Base-by-base conservation (phyloP, 2,888 invertebrate species). In the Eupelmus urozonus region DNA sequence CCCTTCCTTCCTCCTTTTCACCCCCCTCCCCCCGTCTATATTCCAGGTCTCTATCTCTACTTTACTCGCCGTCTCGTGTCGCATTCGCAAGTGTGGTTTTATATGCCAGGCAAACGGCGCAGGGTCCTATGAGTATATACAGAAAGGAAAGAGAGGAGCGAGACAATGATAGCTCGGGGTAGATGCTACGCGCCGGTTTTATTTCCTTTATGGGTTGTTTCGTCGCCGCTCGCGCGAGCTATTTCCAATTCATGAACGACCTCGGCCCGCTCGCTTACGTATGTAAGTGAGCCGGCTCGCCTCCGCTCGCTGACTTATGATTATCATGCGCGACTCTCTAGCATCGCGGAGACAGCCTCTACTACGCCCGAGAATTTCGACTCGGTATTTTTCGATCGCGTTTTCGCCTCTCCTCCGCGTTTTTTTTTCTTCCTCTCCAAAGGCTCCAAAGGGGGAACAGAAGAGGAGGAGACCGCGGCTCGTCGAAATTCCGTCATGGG, bases 221-320 rank as follows among this genome's bases (percentile, higher is more conserved):
- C 85, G 85, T 85, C 84, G 85, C 83, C 84, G 82, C 82, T 53
- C 53, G 45, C 83, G 82, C 84, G 82, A 84, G 84, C 83, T 85
- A 88, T 88, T 88, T 88, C 86, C 87, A 88, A 88, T 88, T 88
- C 88, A 88, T 87, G 87, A 87, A 87, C 85, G 87, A 87, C 84
- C 84, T 81, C 82, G 67, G 42, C 51, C 34, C 55, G 18, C 66
- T 18, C 49, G 42, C 51, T 62, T 82, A 79, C 69, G 79, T 80
- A 81, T 80, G 80, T 80, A 82, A 82, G 80, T 78, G 81, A 76
- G 23, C 42, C n/a, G n/a, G n/a, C 71, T 55, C 53, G 74, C 76
- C 55, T 20, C 67, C 67, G 55, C 53, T 16, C 20, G 53, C 57
- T 79, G 76, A 82, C 63, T 81, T 82, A 82, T 78, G 77, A 76